These are phyloP conservation scores for Corythaeola cristata DNA, from an alignment of 2,113 vertebrate genomes.

Conservation along the genomic window DNA sequence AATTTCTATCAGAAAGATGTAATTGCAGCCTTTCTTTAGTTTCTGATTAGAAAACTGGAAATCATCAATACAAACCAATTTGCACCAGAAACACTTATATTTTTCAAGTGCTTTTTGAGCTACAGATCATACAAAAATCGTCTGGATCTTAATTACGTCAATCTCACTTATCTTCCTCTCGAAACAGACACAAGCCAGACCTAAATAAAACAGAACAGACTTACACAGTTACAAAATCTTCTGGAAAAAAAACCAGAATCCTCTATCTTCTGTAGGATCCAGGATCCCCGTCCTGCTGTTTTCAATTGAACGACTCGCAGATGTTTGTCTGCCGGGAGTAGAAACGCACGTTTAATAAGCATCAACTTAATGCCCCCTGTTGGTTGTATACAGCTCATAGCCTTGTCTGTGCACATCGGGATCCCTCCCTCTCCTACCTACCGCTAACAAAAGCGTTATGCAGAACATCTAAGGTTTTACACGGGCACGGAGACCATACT, in stretches of 20 bases:
- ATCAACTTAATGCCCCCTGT: constrained; percentile 66
- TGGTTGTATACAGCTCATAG: neutral
- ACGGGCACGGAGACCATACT: neutral
- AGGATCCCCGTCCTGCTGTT: neutral
- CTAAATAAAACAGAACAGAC: neutral
- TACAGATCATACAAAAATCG: neutral
- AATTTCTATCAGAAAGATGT: constrained; percentile 9
- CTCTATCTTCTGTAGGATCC: neutral
- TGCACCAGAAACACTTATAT: neutral
- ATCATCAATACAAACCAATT: constrained; percentile 5
- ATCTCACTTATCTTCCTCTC: neutral
- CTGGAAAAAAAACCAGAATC: neutral
- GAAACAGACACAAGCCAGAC: neutral
- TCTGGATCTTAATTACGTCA: neutral
- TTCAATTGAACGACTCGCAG: neutral
- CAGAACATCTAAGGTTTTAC: neutral
- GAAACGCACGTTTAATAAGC: constrained; percentile 19
- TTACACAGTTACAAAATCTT: neutral
- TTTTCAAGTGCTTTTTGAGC: constrained; percentile 31
- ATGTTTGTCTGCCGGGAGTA: neutral
- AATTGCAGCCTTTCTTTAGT: constrained; percentile 11
- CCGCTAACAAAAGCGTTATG: neutral
- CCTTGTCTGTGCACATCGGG: neutral
- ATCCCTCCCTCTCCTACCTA: neutral
- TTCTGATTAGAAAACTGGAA: constrained; percentile 19